phyloP scores from a whole-genome alignment of 2,113 vertebrate species.

The Strix uralensis region DNA sequence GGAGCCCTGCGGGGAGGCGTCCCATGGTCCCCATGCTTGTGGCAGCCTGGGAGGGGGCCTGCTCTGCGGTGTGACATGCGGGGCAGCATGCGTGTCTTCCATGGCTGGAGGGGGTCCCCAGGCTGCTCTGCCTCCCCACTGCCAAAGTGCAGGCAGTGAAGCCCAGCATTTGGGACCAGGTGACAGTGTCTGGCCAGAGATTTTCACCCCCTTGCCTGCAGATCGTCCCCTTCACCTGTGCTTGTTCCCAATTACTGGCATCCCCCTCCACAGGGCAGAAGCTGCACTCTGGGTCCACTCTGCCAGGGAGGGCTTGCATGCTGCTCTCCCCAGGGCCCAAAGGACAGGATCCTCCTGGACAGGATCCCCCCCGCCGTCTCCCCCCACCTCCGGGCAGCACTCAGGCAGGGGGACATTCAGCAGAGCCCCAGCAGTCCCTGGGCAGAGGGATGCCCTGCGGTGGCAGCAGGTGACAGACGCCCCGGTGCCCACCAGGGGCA shows the following conservation, averaged over 20 bases:
- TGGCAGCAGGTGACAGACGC: background rate
- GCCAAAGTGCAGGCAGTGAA: background rate
- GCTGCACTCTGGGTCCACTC: background rate
- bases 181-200: background rate
- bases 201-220: background rate
- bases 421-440: background rate
- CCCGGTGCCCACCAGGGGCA: rapidly evolving
- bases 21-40: rapidly evolving
- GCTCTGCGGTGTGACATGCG: background rate
- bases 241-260: background rate
- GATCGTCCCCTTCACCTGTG: background rate
- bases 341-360: background rate
- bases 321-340: rapidly evolving
- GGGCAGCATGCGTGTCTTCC: rapidly evolving
- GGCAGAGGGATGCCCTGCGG: background rate
- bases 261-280: background rate
- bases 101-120: background rate
- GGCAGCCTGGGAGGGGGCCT: rapidly evolving
- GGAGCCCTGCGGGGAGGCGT: background rate
- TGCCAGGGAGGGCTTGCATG: background rate
- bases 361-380: background rate
- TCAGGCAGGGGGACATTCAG: rapidly evolving
- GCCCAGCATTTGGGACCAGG: background rate
- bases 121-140: background rate
- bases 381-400: background rate